These are phyloP conservation scores for Tachina fera DNA, from an alignment of 2,888 invertebrate species.

Conservation along the genomic window DNA sequence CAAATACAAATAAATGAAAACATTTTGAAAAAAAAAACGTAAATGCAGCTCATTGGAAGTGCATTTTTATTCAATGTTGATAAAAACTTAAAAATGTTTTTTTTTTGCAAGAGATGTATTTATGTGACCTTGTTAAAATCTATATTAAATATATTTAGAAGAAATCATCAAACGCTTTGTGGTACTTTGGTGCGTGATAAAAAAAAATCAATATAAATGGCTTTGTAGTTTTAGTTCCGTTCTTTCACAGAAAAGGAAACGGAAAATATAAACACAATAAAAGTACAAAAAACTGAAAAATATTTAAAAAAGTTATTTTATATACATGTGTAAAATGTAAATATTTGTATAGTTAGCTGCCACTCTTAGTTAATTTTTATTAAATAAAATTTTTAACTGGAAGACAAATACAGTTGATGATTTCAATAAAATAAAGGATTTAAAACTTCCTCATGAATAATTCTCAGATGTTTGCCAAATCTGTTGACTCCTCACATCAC, in stretches of 20 bases:
- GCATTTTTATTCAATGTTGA: conserved; percentile 32
- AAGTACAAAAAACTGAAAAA: neutral
- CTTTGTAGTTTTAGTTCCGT: conserved; percentile 31
- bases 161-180: conserved; percentile 32
- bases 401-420: neutral
- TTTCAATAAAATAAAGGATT: neutral
- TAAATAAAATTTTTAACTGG: neutral
- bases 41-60: conserved; percentile 5
- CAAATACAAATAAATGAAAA: conserved; percentile 16
- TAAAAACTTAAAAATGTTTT: conserved; percentile 13
- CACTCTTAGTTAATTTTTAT: no score
- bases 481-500: conserved; percentile 20
- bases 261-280: conserved; percentile 10
- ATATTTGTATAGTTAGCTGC: no score
- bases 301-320: no score
- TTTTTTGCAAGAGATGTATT: conserved; percentile 6
- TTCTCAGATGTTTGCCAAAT: conserved; percentile 32
- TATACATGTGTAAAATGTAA: no score
- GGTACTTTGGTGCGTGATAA: conserved; percentile 27
- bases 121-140: conserved; percentile 44
- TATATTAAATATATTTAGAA: conserved; percentile 3
- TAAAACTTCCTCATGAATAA: neutral
- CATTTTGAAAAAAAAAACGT: conserved; percentile 2
- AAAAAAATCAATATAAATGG: conserved; percentile 51
- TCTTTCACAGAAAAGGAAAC: conserved; percentile 3